Evolutionary conservation across 2,797 vertebrate species (phyloP).

Genomic region (Aphelocoma californica): DNA sequence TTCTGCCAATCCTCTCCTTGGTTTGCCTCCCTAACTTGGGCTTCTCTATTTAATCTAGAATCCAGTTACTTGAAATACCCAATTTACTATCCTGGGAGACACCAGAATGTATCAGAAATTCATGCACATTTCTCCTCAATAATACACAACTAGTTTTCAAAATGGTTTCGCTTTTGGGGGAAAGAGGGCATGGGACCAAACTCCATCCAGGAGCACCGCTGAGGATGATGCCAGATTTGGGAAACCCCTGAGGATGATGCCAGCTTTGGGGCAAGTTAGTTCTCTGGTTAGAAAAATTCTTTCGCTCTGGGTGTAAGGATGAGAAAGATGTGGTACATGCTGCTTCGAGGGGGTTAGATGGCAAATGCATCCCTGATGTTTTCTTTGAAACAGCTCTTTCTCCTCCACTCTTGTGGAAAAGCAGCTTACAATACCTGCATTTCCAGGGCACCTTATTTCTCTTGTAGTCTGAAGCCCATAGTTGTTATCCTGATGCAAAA

Average conservation of each 20-base stretch:
- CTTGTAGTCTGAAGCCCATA: background rate
- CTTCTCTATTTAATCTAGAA: background rate
- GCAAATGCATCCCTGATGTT: background rate
- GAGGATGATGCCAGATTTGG: background rate
- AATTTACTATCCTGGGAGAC: background rate
- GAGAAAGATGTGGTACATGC: rapidly evolving
- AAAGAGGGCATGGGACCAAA: background rate
- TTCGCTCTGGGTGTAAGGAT: background rate
- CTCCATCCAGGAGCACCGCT: background rate
- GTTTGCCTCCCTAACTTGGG: background rate
- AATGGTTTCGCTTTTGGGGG: background rate
- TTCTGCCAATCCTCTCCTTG: background rate
- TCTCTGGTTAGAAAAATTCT: background rate
- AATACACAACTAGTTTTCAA: background rate
- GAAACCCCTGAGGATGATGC: background rate
- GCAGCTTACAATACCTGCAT: background rate
- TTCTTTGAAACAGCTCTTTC: background rate
- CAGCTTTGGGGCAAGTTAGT: background rate
- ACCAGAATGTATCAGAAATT: background rate
- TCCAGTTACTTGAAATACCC: background rate
- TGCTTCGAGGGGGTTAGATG: background rate
- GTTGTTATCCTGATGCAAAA: background rate
- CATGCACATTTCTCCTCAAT: background rate
- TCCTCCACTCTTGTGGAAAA: background rate
- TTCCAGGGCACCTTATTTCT: background rate